Conservation (phyloP, 2,888 invertebrate genomes). For the Synanthedon vespiformis region DNA sequence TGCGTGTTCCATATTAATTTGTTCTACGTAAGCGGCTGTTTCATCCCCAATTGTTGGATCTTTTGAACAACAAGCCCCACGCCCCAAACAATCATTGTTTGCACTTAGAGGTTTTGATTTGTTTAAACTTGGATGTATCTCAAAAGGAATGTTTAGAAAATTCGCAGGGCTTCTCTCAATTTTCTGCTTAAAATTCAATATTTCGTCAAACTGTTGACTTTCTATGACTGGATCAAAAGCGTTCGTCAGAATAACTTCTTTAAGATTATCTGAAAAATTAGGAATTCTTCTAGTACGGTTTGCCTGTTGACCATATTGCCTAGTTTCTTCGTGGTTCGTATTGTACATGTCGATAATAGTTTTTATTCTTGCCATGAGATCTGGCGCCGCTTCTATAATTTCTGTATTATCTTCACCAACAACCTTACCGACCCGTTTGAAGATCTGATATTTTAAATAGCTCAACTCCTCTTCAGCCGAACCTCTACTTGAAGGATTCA, state of each 20-base stretch:
- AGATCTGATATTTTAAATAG: conserved; percentile 45
- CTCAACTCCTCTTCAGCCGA: conserved; percentile 33
- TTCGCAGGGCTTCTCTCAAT: background rate
- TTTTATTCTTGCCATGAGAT: conserved; percentile 32
- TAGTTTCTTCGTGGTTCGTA: too few relatives aligned
- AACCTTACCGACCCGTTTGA: conserved; percentile 46
- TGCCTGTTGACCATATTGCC: background rate
- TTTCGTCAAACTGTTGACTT: too few relatives aligned
- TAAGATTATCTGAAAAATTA: background rate
- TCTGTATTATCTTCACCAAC: conserved; percentile 25
- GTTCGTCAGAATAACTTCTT: background rate
- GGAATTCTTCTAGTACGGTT: background rate
- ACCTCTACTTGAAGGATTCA: conserved; percentile 18
- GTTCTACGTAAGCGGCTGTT: conserved; percentile 7
- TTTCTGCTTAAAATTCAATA: too few relatives aligned
- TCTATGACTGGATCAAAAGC: background rate
- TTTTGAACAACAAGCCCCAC: background rate
- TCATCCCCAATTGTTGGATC: background rate
- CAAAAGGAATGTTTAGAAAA: background rate
- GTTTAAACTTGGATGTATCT: background rate
- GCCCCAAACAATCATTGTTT: background rate
- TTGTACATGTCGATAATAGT: conserved; percentile 10
- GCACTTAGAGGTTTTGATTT: background rate
- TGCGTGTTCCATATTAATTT: conserved; percentile 26
- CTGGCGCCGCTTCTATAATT: conserved; percentile 25